Conservation (phyloP, 1,140 invertebrate genomes). For the Centruroides sculpturatus region DNA sequence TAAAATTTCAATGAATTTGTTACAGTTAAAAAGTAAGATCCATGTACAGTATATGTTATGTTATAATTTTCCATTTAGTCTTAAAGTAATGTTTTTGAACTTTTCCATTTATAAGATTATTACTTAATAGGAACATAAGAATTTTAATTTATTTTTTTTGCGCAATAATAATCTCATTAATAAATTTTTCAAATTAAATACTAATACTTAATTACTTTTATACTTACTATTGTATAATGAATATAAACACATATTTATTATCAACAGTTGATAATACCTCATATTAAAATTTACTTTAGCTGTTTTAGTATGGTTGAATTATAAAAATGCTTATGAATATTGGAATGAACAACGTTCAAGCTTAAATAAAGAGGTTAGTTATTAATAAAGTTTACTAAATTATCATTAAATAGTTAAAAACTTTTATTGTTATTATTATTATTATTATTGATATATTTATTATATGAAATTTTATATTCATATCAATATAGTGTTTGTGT, state of each 20-base stretch:
- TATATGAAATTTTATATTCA: no score
- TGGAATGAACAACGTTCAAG: slow-evolving; percentile 90
- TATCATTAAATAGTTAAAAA: no score
- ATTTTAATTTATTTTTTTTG: neutral
- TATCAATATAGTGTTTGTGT: no score
- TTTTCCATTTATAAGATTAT: neutral
- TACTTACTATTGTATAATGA: neutral
- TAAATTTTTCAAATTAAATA: neutral
- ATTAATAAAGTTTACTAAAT: neutral
- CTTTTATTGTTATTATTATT: no score
- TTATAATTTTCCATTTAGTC: no score
- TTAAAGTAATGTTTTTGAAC: no score
- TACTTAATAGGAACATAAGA: neutral
- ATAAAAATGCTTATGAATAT: slow-evolving; percentile 97
- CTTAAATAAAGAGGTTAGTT: slow-evolving; percentile 46
- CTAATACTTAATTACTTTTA: neutral
- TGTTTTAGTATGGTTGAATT: slow-evolving; percentile 94
- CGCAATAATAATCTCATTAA: neutral
- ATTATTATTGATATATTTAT: no score
- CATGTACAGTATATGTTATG: no score
- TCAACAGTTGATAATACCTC: neutral
- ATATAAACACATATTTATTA: no score
- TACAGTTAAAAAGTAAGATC: no score
- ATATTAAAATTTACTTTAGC: slow-evolving; percentile 33
- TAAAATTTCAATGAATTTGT: slow-evolving; percentile 14